Conservation (phyloP, 2,113 vertebrate genomes). For the Indicator maculatus region DNA sequence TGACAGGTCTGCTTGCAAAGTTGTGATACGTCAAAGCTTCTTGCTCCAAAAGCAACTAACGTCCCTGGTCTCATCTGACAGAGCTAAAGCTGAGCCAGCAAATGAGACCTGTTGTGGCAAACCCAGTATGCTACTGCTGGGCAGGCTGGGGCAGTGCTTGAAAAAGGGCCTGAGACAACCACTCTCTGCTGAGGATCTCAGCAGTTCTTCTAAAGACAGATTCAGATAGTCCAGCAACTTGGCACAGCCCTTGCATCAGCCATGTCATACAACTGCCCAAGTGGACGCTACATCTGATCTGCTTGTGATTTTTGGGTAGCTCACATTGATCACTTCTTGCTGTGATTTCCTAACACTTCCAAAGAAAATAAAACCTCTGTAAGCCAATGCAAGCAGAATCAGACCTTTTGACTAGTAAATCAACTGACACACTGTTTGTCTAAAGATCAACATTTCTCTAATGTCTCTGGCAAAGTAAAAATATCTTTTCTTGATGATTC, state of each 20-base stretch:
- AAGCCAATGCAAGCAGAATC: not conserved
- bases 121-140: fast-evolving
- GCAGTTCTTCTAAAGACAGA: not conserved
- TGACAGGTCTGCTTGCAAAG: not conserved
- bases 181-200: not conserved
- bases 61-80: not conserved
- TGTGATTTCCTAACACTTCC: not conserved
- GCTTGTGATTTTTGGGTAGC: not conserved
- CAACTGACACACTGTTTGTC: not conserved
- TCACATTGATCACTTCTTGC: not conserved
- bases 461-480: conserved; percentile 54
- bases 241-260: not conserved
- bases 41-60: not conserved
- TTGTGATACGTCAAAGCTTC: not conserved
- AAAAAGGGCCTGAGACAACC: not conserved
- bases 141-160: fast-evolving
- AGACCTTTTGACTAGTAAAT: not conserved
- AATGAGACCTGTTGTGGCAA: not conserved
- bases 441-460: conserved; percentile 13
- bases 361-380: not conserved
- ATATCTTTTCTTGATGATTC: conserved; percentile 60
- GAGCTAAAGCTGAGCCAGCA: fast-evolving
- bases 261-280: not conserved
- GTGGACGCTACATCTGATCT: not conserved
- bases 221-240: not conserved